phyloP scores from a whole-genome alignment of 2,113 vertebrate species.

The Lethenteron reissneri region DNA sequence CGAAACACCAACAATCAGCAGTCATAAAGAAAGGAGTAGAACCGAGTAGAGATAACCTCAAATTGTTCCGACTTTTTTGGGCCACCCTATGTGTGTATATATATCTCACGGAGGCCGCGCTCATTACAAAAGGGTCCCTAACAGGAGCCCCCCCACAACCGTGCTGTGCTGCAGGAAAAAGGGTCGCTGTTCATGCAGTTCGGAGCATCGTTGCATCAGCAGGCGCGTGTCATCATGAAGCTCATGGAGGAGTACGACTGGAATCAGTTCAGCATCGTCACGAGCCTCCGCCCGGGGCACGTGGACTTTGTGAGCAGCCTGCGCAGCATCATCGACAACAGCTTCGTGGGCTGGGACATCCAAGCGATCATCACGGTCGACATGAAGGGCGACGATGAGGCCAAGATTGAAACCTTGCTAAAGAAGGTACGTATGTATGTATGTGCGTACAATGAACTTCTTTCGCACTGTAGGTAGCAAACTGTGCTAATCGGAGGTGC shows the following conservation, averaged over 20 bases:
- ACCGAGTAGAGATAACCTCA: no score
- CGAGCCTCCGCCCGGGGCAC: slow-evolving; percentile 85
- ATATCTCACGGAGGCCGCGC: no score
- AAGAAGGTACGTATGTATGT: slow-evolving; percentile 51
- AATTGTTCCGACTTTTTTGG: no score
- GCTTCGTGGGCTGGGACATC: slow-evolving; percentile 96
- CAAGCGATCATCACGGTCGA: slow-evolving; percentile 65
- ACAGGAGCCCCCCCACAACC: no score
- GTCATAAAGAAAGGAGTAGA: no score
- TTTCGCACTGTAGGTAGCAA: no score
- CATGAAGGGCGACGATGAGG: slow-evolving; percentile 41
- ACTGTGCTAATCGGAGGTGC: no score
- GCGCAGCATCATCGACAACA: slow-evolving; percentile 87
- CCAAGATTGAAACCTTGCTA: slow-evolving; percentile 61
- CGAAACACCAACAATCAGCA: no score
- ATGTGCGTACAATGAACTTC: no score
- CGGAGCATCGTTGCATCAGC: slow-evolving; percentile 89
- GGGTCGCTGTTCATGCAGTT: slow-evolving; percentile 95
- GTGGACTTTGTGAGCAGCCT: slow-evolving; percentile 80
- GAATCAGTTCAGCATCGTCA: slow-evolving; percentile 88
- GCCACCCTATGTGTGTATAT: no score
- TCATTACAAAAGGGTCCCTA: no score
- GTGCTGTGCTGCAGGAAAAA: slow-evolving; percentile 35
- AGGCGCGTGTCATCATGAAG: slow-evolving; percentile 77
- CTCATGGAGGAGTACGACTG: slow-evolving; percentile 99